Evolutionary conservation across 1,140 invertebrate species (phyloP).

Genomic region (Orius insidiosus): DNA sequence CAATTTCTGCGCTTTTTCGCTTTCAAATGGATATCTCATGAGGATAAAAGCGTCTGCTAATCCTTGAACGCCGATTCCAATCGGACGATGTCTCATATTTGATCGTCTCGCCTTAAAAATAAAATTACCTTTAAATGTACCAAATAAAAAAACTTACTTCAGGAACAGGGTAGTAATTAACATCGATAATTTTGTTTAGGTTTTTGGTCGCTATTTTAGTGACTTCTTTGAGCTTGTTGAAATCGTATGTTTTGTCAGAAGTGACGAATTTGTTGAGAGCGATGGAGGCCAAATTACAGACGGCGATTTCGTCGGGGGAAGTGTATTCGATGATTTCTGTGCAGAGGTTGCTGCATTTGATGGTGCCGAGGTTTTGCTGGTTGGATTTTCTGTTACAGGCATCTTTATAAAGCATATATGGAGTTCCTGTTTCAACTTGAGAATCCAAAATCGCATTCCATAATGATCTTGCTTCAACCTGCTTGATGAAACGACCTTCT

Average conservation of each 20-base stretch:
- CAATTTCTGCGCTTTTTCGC: constrained; percentile 62
- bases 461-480: constrained; percentile 70
- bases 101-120: constrained; percentile 66
- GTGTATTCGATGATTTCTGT: constrained; percentile 96
- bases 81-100: constrained; percentile 85
- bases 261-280: constrained; percentile 94
- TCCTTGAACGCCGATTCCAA: constrained; percentile 92
- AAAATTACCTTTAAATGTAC: too few species aligned
- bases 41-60: constrained; percentile 92
- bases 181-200: constrained; percentile 94
- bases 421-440: constrained; percentile 96
- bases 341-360: constrained; percentile 95
- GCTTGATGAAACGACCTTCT: constrained; percentile 53
- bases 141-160: too few species aligned
- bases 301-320: constrained; percentile 53
- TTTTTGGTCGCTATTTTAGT: constrained; percentile 82
- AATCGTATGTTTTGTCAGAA: constrained; percentile 64
- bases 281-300: constrained; percentile 96
- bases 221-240: constrained; percentile 71
- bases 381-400: constrained; percentile 94
- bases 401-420: constrained; percentile 98
- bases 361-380: constrained; percentile 96
- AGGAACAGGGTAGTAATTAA: constrained; percentile 88
- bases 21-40: constrained; percentile 86
- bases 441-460: constrained; percentile 91